phyloP scores from a whole-genome alignment of 2,888 invertebrate genomes.

The Callimorpha dominula region DNA sequence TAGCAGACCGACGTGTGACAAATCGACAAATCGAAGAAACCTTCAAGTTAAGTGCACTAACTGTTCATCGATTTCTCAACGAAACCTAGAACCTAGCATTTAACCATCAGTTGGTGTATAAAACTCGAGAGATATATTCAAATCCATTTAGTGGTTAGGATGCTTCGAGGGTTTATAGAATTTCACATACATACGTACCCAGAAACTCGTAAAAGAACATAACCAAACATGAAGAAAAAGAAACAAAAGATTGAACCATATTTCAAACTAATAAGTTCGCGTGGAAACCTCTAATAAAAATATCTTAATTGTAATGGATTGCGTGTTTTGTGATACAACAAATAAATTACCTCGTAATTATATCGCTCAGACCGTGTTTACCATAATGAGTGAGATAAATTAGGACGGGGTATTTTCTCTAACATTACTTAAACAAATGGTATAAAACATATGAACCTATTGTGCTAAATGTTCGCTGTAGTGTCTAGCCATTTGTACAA shows the following conservation, averaged over 20 bases:
- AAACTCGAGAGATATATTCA: too few relatives aligned
- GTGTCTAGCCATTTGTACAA: constrained; percentile 22
- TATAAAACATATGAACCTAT: constrained; percentile 1
- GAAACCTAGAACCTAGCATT: too few relatives aligned
- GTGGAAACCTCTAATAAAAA: constrained; percentile 80
- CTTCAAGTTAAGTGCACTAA: too few relatives aligned
- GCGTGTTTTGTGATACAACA: constrained; percentile 80
- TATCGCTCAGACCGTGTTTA: constrained; percentile 78
- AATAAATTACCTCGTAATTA: constrained; percentile 79
- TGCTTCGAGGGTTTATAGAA: background rate
- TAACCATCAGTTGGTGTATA: too few relatives aligned
- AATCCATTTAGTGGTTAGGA: too few relatives aligned
- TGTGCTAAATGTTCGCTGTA: background rate
- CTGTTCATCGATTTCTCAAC: too few relatives aligned
- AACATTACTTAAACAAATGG: constrained; percentile 32
- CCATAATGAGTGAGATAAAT: constrained; percentile 80
- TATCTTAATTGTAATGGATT: constrained; percentile 79
- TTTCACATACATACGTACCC: background rate
- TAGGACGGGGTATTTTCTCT: constrained; percentile 56
- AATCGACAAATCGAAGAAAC: too few relatives aligned
- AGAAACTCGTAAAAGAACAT: background rate
- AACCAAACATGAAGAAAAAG: constrained; percentile 29
- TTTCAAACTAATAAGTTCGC: constrained; percentile 64
- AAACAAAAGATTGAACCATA: constrained; percentile 40
- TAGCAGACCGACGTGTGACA: too few relatives aligned